Percentiles rank a stretch among this genome's conserved stretches.
Conservation (phyloP, 2,888 invertebrate species). For the Pachliopta kotzebuea region DNA sequence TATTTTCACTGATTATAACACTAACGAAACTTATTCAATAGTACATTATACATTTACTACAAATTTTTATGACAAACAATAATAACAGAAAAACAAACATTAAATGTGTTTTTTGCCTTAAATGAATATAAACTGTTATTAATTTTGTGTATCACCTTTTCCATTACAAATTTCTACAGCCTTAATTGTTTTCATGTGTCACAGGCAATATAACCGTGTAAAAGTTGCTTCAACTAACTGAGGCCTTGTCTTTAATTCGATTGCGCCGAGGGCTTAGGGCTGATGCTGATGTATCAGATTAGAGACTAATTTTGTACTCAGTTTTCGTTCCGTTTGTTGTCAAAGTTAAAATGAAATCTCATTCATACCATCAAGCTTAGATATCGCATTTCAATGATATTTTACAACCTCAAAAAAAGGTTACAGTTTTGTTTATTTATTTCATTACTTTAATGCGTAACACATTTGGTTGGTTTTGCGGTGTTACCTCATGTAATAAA, state of each 20-base stretch:
- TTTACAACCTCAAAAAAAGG: background rate
- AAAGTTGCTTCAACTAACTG: conserved; percentile 50
- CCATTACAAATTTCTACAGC: background rate
- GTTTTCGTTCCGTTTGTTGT: conserved; percentile 38
- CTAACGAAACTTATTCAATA: too few relatives aligned
- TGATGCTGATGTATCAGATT: conserved; percentile 60
- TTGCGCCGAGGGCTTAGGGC: conserved; percentile 46
- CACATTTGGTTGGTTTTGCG: background rate
- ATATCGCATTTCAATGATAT: background rate
- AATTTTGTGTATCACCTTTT: background rate
- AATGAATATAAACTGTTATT: background rate
- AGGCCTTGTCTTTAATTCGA: conserved; percentile 48
- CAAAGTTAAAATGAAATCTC: conserved; percentile 31
- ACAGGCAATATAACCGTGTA: conserved; percentile 19
- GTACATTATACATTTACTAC: too few relatives aligned
- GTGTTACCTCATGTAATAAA: background rate
- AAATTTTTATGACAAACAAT: too few relatives aligned
- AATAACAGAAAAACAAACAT: too few relatives aligned
- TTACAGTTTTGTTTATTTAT: too few relatives aligned
- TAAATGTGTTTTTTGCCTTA: too few relatives aligned
- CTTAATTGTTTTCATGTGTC: background rate
- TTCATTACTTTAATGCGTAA: too few relatives aligned
- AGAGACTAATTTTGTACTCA: conserved; percentile 52
- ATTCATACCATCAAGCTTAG: conserved; percentile 1
- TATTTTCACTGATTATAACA: too few relatives aligned